Evolutionary conservation across 1,140 invertebrate genomes (phyloP), one percentile per base, ranked within the genome.

Genomic region (Myzus persicae): DNA sequence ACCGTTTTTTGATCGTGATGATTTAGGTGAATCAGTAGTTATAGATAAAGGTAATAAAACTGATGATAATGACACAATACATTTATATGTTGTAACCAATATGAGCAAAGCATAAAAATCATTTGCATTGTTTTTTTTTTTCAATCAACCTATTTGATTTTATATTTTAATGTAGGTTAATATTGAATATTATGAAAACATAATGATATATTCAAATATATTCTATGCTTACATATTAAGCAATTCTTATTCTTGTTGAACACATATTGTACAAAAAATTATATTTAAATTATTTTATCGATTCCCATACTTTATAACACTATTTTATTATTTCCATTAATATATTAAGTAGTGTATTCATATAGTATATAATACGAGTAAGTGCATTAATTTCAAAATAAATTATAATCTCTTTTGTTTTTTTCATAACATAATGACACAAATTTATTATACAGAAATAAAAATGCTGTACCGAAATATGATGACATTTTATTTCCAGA

Each of bases 381-480:
- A 67, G 59, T 54, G 31, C 38, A 54, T 54, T 89, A 24, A 26
- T 48, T 89, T 89, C 0, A 36, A 89, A 54, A 54, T 89, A n/a
- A 89, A 54, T 54, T 40, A 40, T 89, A 54, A 38, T 48, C 54
- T 89, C 24, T 88, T 22, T 36, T 67, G n/a, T 67, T n/a, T 76
- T 76, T n/a, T 76, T 6, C n/a, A 51, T 38, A 51, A 24, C 4
- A 38, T 54, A 36, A 54, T 54, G n/a, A 89, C 22, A 38, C 4
- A 89, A 54, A 89, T 89, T 89, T 54, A 54, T 89, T 26, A 54
- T 89, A 38, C n/a, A 89, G 9, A 89, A 36, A 89, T 40, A 89
- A 36, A 54, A 89, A 54, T 54, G 9, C 36, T 26, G 2, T 51
- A 88, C n/a, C 22, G 24, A 40, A 89, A 31, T 44, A 38, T 38